Percentiles rank a stretch among this genome's conserved stretches.
phyloP scores from a whole-genome alignment of 2,113 vertebrate species.

The Mustela nigripes region DNA sequence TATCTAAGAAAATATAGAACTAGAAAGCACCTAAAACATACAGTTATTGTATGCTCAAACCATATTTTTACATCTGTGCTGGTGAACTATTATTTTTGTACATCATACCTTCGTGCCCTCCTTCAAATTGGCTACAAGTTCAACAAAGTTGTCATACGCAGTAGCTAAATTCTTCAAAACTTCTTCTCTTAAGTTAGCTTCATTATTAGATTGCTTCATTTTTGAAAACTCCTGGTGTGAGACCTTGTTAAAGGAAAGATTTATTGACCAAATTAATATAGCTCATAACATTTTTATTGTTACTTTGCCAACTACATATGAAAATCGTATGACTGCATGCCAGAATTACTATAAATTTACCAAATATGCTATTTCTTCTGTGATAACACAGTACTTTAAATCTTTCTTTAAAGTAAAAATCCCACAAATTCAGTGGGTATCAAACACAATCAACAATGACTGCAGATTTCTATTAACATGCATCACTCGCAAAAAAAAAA shows the following conservation, averaged over 20 bases:
- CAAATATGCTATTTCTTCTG: neutral
- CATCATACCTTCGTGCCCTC: slow-evolving; percentile 97
- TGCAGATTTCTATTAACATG: neutral
- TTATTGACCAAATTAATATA: slow-evolving; percentile 41
- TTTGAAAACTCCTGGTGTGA: slow-evolving; percentile 98
- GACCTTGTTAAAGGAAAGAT: slow-evolving; percentile 75
- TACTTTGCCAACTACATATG: slow-evolving; percentile 35
- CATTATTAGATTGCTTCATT: slow-evolving; percentile 97
- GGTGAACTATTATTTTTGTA: neutral
- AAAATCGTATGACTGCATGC: slow-evolving; percentile 11
- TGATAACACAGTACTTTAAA: neutral
- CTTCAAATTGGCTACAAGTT: slow-evolving; percentile 95
- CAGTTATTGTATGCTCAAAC: neutral
- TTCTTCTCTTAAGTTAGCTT: slow-evolving; percentile 97
- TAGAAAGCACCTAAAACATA: no score
- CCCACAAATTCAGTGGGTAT: slow-evolving; percentile 31
- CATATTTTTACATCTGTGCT: neutral
- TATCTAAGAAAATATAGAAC: no score
- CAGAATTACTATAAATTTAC: slow-evolving; percentile 35
- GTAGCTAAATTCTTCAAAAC: slow-evolving; percentile 97
- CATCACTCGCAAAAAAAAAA: neutral
- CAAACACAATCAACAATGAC: slow-evolving; percentile 22
- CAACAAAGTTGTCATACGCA: slow-evolving; percentile 97
- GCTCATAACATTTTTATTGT: neutral
- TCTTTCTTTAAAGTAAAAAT: slow-evolving; percentile 58